phyloP scores from a whole-genome alignment of 2,888 invertebrate genomes.

The Eutolmus rufibarbis region DNA sequence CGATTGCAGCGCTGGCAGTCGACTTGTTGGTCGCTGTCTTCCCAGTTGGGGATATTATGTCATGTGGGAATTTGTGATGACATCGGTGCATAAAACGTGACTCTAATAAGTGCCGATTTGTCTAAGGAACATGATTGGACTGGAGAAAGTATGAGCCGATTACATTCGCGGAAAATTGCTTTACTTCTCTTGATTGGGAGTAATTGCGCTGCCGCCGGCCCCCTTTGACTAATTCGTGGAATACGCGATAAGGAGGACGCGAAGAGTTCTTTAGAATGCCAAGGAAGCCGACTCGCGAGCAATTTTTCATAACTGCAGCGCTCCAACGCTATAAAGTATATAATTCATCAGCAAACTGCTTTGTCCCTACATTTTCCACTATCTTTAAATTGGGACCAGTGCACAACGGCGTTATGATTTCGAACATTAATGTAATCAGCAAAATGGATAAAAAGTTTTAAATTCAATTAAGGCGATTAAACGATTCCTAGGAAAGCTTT shows the following conservation, averaged over 20 bases:
- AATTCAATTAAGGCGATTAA: too few relatives aligned
- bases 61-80: conserved; percentile 4
- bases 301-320: background rate
- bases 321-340: background rate
- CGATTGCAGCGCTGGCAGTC: background rate
- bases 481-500: too few relatives aligned
- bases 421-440: background rate
- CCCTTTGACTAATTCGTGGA: background rate
- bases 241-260: background rate
- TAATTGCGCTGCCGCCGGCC: background rate
- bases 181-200: background rate
- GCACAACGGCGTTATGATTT: background rate
- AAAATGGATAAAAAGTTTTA: background rate
- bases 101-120: conserved; percentile 9
- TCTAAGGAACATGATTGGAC: background rate
- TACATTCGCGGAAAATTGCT: background rate
- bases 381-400: background rate
- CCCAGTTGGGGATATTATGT: conserved; percentile 4
- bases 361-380: too few relatives aligned
- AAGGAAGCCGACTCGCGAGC: background rate
- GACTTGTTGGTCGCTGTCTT: background rate
- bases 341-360: background rate
- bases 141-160: background rate
- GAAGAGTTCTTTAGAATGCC: background rate
- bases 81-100: conserved; percentile 13